These are phyloP conservation scores for Cynopterus brachyotis DNA, from an alignment of 2,113 vertebrate species.

Conservation along the genomic window DNA sequence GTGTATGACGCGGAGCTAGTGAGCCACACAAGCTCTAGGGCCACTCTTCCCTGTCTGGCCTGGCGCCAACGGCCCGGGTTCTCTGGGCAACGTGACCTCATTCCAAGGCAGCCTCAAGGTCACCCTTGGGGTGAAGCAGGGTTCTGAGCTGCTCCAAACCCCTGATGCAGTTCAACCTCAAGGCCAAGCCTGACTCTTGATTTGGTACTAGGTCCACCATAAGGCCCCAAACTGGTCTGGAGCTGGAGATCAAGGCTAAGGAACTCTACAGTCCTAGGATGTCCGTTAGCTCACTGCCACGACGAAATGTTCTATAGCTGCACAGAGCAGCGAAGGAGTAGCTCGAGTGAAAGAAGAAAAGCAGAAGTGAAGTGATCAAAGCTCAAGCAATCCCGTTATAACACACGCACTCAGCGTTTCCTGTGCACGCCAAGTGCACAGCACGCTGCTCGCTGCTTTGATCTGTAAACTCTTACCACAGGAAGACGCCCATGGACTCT, in stretches of 20 bases:
- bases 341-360: constrained; percentile 10
- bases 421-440: background rate
- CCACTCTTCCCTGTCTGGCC: background rate
- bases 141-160: background rate
- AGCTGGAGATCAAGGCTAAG: background rate
- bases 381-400: background rate
- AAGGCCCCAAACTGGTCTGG: background rate
- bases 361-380: background rate
- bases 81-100: background rate
- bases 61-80: background rate
- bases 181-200: background rate
- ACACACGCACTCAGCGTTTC: background rate
- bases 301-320: background rate
- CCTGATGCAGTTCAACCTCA: background rate
- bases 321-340: background rate
- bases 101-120: background rate
- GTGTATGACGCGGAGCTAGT: background rate
- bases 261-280: background rate
- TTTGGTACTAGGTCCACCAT: background rate
- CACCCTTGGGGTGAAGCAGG: background rate
- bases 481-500: constrained; percentile 96
- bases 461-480: constrained; percentile 85
- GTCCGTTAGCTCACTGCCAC: background rate
- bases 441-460: background rate
- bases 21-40: background rate